phyloP scores from a whole-genome alignment of 2,797 vertebrate genomes.

The Hypotaenidia philippensis region DNA sequence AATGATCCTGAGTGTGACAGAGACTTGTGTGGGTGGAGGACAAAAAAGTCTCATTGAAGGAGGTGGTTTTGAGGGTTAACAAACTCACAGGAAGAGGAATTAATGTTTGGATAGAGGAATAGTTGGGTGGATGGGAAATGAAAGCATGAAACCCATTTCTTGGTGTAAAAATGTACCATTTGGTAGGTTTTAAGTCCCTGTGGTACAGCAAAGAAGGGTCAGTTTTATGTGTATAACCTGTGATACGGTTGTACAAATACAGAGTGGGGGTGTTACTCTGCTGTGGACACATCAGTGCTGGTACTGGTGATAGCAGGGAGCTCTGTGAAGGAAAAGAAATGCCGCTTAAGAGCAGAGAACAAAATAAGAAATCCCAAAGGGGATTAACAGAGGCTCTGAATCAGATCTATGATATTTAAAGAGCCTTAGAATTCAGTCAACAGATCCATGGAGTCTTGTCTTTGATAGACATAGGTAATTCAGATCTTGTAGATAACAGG shows the following conservation, averaged over 20 bases:
- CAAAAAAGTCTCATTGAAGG: not conserved
- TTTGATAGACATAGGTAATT: constrained; percentile 35
- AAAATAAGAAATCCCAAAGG: constrained; percentile 61
- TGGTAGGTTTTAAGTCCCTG: constrained; percentile 8
- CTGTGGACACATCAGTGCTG: not conserved
- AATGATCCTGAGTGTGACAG: not conserved
- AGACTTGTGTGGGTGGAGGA: not conserved
- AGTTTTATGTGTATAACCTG: not conserved
- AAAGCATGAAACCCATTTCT: not conserved
- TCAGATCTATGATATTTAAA: constrained; percentile 62
- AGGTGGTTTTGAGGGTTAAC: not conserved
- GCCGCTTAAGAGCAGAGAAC: constrained; percentile 13
- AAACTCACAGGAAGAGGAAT: not conserved
- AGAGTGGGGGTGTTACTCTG: not conserved
- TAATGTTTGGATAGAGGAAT: constrained; percentile 19
- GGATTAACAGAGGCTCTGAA: constrained; percentile 50
- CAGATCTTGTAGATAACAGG: not conserved
- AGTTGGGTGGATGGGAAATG: not conserved
- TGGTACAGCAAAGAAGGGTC: not conserved
- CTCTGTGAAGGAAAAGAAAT: not conserved
- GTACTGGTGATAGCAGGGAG: not conserved
- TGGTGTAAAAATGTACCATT: not conserved
- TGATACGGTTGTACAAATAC: not conserved
- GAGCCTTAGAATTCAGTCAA: constrained; percentile 54
- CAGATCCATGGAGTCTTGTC: not conserved